These are phyloP conservation scores for Pygathrix nemaeus DNA, from an alignment of 2,113 vertebrate species.

Conservation along the genomic window DNA sequence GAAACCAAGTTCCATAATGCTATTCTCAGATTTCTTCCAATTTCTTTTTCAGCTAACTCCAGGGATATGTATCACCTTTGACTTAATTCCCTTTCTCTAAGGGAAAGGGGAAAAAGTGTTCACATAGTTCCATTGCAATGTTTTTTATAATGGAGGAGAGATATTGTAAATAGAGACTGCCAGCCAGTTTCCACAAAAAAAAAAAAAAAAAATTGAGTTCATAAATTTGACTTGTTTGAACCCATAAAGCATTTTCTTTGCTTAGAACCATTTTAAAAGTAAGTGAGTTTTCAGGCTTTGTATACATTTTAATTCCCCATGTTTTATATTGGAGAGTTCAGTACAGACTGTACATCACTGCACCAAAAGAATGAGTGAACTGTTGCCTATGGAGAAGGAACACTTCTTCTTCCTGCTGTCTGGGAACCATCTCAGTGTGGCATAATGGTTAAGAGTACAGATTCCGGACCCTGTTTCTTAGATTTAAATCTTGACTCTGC, in stretches of 20 bases:
- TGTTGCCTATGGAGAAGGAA: neutral
- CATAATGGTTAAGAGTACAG: neutral
- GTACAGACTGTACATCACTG: neutral
- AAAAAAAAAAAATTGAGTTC: neutral
- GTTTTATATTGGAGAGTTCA: neutral
- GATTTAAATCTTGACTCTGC: neutral
- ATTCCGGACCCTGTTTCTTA: neutral
- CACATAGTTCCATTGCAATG: neutral
- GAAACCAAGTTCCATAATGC: neutral
- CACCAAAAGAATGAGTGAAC: neutral
- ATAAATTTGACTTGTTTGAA: neutral
- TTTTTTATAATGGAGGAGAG: neutral
- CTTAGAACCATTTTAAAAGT: neutral
- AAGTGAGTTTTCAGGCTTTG: neutral
- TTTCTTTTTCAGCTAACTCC: slow-evolving; percentile 9
- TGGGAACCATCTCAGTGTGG: neutral
- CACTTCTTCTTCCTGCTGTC: neutral
- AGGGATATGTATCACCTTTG: neutral
- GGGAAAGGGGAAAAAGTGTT: neutral
- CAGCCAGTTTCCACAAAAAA: neutral
- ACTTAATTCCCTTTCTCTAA: neutral
- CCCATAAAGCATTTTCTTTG: neutral
- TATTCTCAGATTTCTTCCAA: neutral
- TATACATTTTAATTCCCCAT: neutral
- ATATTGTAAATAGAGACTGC: neutral